Conservation (phyloP, 2,888 invertebrate species). For the Yponomeuta malinellus region DNA sequence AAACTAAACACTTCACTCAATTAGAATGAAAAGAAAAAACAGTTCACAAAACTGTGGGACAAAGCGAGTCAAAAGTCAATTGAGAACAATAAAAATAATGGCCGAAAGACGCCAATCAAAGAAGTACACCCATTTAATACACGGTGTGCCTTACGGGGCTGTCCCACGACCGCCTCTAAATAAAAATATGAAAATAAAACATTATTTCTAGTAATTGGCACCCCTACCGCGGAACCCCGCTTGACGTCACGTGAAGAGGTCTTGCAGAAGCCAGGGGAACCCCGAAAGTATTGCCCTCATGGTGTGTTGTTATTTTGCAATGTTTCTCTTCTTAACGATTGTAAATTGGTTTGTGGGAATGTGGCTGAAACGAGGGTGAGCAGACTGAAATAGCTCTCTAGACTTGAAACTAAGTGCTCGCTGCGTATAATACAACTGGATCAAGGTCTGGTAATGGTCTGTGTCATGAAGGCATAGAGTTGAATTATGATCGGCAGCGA, state of each 20-base stretch:
- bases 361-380: slow-evolving; percentile 4
- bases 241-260: slow-evolving; percentile 67
- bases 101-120: slow-evolving; percentile 66
- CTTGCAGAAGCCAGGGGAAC: slow-evolving; percentile 64
- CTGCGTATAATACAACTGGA: not conserved
- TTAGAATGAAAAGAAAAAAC: slow-evolving; percentile 31
- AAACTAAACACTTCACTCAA: slow-evolving; percentile 15
- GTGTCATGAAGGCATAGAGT: too few relatives aligned
- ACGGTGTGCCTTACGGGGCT: slow-evolving; percentile 68
- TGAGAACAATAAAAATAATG: slow-evolving; percentile 47
- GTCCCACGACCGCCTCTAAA: slow-evolving; percentile 74
- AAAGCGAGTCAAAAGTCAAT: slow-evolving; percentile 47
- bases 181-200: slow-evolving; percentile 67
- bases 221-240: slow-evolving; percentile 62
- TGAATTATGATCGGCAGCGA: too few relatives aligned
- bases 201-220: slow-evolving; percentile 72
- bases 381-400: not conserved
- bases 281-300: slow-evolving; percentile 41
- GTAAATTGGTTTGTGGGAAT: slow-evolving; percentile 31
- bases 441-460: not conserved
- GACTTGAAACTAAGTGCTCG: not conserved
- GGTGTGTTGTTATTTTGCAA: slow-evolving; percentile 58
- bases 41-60: slow-evolving; percentile 4
- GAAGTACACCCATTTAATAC: slow-evolving; percentile 61
- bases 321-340: slow-evolving; percentile 46